phyloP scores from a whole-genome alignment of 2,113 vertebrate species.

The Canis aureus region DNA sequence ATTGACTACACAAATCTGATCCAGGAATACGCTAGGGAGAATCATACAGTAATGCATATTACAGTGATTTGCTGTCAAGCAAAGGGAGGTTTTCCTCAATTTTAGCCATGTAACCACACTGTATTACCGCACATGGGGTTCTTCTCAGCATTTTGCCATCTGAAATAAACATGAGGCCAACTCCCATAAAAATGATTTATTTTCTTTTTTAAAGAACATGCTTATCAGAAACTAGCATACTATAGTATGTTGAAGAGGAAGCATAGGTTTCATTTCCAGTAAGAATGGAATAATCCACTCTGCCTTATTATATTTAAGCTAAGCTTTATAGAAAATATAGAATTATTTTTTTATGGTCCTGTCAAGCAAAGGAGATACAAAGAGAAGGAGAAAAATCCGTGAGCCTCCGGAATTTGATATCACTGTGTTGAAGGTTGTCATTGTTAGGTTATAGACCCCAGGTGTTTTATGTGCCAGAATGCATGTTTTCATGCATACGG shows the following conservation, averaged over 20 bases:
- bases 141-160: constrained; percentile 65
- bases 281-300: constrained; percentile 16
- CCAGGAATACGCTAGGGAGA: constrained; percentile 75
- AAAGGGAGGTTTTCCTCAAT: constrained; percentile 34
- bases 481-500: neutral
- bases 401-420: neutral
- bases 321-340: neutral
- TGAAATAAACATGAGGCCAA: constrained; percentile 80
- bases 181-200: constrained; percentile 68
- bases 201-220: constrained; percentile 72
- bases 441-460: neutral
- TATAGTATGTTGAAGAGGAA: constrained; percentile 15
- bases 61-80: constrained; percentile 74
- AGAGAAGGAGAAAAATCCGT: neutral
- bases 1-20: constrained; percentile 79
- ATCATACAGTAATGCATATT: constrained; percentile 64
- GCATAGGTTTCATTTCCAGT: constrained; percentile 48
- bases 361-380: neutral
- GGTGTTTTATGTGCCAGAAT: neutral
- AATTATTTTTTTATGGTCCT: neutral
- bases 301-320: neutral
- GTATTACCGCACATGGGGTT: constrained; percentile 30
- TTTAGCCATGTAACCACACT: neutral
- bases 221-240: constrained; percentile 54
- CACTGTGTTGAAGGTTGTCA: neutral